A percentile compares a stretch with the other conserved stretches of the same genome.
These are phyloP conservation scores for Steatocranus sp. DNA, from an alignment of 2,797 vertebrate genomes.

Conservation along the genomic window DNA sequence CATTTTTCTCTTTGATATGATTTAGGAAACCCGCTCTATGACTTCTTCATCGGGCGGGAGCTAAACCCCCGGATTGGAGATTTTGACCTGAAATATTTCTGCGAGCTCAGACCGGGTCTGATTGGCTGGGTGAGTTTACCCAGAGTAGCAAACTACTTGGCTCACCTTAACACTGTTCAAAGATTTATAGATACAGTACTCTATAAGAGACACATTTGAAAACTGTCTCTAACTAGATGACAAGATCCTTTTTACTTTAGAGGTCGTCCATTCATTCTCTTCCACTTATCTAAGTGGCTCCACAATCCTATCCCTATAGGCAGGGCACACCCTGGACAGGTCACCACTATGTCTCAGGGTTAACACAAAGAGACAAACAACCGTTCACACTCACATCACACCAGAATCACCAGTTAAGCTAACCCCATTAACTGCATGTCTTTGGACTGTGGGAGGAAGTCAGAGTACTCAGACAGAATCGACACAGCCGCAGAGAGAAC, in stretches of 20 bases:
- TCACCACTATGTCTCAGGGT: background rate
- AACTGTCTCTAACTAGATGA: background rate
- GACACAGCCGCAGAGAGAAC: background rate
- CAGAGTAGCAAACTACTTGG: background rate
- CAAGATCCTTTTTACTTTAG: background rate
- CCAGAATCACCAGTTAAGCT: background rate
- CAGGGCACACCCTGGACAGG: background rate
- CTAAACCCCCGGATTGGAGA: slow-evolving; percentile 84
- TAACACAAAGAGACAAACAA: background rate
- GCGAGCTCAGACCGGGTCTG: slow-evolving; percentile 88
- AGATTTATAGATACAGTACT: background rate
- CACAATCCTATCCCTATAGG: background rate
- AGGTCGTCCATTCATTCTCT: background rate
- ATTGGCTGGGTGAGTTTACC: slow-evolving; percentile 86
- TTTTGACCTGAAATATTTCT: slow-evolving; percentile 93
- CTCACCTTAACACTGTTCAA: background rate
- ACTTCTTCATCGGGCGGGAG: slow-evolving; percentile 91
- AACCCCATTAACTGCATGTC: background rate
- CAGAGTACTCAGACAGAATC: background rate
- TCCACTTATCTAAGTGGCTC: background rate
- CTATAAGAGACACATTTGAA: background rate
- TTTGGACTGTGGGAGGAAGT: background rate
- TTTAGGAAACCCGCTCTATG: slow-evolving; percentile 84
- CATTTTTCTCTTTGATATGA: background rate
- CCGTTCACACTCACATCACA: background rate